phyloP scores from a whole-genome alignment of 2,888 invertebrate genomes.

The Euproctis similis region DNA sequence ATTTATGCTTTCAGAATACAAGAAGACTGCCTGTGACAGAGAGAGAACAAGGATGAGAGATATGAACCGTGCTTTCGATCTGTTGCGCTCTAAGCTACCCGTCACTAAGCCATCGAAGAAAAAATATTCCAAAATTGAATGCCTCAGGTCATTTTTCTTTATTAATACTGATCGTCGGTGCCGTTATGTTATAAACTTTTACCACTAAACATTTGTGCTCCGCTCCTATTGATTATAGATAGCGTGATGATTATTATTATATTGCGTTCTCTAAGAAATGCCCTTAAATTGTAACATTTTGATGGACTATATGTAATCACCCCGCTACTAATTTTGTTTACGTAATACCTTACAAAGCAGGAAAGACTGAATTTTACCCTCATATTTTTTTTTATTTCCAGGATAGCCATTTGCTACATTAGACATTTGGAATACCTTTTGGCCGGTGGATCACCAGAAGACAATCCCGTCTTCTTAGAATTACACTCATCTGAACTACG shows the following conservation, averaged over 20 bases:
- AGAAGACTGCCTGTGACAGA: slow-evolving; percentile 88
- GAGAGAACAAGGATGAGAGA: slow-evolving; percentile 90
- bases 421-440: slow-evolving; percentile 80
- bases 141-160: slow-evolving; percentile 82
- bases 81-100: slow-evolving; percentile 83
- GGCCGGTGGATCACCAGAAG: slow-evolving; percentile 53
- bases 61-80: slow-evolving; percentile 89
- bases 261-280: too few species aligned
- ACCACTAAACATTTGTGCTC: too few species aligned
- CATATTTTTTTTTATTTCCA: slow-evolving; percentile 37
- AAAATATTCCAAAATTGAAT: slow-evolving; percentile 90
- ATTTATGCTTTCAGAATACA: slow-evolving; percentile 79
- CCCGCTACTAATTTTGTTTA: too few species aligned
- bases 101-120: slow-evolving; percentile 88
- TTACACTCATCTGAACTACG: slow-evolving; percentile 44
- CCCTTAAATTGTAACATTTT: too few species aligned
- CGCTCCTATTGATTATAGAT: too few species aligned
- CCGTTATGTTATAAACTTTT: too few species aligned
- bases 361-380: too few species aligned
- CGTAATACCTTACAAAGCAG: too few species aligned
- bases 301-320: too few species aligned
- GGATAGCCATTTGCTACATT: slow-evolving; percentile 86
- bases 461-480: slow-evolving; percentile 50
- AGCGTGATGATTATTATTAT: too few species aligned
- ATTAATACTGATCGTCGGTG: too few species aligned